A percentile compares a stretch with the other conserved stretches of the same genome.
Conservation (phyloP, 2,113 vertebrate species). For the Pithys albifrons region DNA sequence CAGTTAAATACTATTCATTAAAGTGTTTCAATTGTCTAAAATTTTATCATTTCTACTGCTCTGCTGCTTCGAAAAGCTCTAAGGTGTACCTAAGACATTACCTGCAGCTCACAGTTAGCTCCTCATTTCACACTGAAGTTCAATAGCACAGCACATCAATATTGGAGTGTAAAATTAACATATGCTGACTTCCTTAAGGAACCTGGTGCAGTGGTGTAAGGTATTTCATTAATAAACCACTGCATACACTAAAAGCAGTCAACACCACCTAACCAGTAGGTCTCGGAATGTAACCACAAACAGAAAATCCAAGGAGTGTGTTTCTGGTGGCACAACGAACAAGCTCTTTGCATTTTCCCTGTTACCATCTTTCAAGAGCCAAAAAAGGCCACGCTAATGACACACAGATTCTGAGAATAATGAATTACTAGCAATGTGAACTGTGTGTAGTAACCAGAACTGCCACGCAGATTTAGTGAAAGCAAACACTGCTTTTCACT, state of each 20-base stretch:
- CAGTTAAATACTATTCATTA: background rate
- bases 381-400: background rate
- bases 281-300: background rate
- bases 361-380: background rate
- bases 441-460: background rate
- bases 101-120: background rate
- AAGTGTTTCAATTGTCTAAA: background rate
- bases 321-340: background rate
- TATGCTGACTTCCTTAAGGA: background rate
- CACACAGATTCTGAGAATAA: background rate
- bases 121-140: background rate
- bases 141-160: background rate
- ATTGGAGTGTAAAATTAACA: background rate
- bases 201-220: background rate
- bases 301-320: background rate
- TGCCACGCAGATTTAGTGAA: background rate
- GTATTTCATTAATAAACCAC: background rate
- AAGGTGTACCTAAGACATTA: background rate
- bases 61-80: background rate
- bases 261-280: background rate
- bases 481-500: background rate
- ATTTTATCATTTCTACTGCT: background rate
- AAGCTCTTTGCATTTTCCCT: background rate
- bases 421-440: background rate
- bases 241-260: background rate